Evolutionary conservation across 1,140 invertebrate species (phyloP).

Genomic region (Hylaeus anthracinus): DNA sequence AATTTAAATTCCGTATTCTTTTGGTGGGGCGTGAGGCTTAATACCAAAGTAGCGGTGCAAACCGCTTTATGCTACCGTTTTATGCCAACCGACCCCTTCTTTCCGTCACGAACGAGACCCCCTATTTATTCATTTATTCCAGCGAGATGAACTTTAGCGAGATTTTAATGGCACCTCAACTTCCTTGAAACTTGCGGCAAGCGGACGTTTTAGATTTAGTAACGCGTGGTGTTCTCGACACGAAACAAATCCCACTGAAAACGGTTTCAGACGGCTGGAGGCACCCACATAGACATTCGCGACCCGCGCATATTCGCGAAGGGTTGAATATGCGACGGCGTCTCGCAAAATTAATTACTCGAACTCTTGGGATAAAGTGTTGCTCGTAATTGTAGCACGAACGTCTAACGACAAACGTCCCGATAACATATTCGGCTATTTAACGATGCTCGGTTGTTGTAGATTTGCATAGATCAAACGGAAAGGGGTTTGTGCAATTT

Average conservation of each 20-base stretch:
- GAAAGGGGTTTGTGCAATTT: neutral
- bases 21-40: slow-evolving; percentile 52
- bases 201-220: slow-evolving; percentile 46
- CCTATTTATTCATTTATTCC: slow-evolving; percentile 73
- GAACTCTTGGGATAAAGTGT: neutral
- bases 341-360: slow-evolving; percentile 52
- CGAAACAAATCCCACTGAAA: slow-evolving; percentile 21
- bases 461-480: neutral
- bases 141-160: slow-evolving; percentile 70
- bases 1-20: slow-evolving; percentile 57
- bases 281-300: neutral
- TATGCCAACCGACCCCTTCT: slow-evolving; percentile 61
- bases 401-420: slow-evolving; percentile 29
- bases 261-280: slow-evolving; percentile 2
- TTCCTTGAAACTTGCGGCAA: slow-evolving; percentile 44
- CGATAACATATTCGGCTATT: slow-evolving; percentile 40
- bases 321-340: slow-evolving; percentile 36
- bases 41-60: slow-evolving; percentile 68
- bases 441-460: slow-evolving; percentile 17
- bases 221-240: slow-evolving; percentile 20
- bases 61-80: slow-evolving; percentile 68
- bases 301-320: neutral
- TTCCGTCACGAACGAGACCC: slow-evolving; percentile 56
- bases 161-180: slow-evolving; percentile 68
- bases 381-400: slow-evolving; percentile 26